phyloP scores from a whole-genome alignment of 2,888 invertebrate species.

The Nyleta sp. region DNA sequence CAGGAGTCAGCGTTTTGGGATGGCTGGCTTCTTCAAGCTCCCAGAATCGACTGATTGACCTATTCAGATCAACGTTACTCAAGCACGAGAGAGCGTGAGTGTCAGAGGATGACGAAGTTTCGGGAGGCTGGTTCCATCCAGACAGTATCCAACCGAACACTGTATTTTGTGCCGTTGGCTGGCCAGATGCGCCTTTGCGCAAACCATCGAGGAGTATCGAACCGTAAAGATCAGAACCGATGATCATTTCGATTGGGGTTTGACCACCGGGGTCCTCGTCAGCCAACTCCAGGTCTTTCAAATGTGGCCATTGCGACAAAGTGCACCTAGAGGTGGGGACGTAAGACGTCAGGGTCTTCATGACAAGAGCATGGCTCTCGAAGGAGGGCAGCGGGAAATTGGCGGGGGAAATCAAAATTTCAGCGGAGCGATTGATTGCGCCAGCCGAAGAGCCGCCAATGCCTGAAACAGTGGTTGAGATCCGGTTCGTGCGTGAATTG shows the following conservation, averaged over 20 bases:
- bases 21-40: no score
- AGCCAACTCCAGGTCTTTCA: background rate
- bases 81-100: no score
- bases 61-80: no score
- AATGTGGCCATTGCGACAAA: background rate
- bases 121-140: background rate
- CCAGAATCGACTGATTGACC: no score
- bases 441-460: no score
- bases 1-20: no score
- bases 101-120: background rate
- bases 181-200: background rate
- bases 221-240: background rate
- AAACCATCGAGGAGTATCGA: background rate
- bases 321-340: background rate
- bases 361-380: no score
- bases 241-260: background rate
- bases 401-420: no score
- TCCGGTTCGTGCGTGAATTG: background rate
- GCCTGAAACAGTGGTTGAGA: no score
- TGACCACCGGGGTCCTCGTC: background rate
- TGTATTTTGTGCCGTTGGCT: slow-evolving; percentile 2
- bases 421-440: no score
- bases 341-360: background rate
- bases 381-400: no score
- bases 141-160: slow-evolving; percentile 17